Evolutionary conservation across 2,888 invertebrate genomes (phyloP).

Genomic region (Syrphus vitripennis): DNA sequence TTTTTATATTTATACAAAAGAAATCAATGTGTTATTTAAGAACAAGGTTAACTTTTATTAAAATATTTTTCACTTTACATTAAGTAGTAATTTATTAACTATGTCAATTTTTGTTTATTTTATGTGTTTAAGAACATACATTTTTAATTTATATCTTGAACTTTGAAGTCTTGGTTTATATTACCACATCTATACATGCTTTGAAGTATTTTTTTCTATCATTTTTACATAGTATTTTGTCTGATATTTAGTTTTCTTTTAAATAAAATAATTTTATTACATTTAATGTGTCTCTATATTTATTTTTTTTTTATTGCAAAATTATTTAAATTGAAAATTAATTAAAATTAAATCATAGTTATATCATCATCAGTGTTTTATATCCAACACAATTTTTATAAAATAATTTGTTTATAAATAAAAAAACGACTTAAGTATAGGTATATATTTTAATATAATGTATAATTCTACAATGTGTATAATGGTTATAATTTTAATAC

Average conservation of each 20-base stretch:
- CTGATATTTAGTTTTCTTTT: neutral
- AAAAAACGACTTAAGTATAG: neutral
- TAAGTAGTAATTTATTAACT: constrained; percentile 27
- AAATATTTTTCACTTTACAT: constrained; percentile 15
- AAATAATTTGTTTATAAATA: constrained; percentile 20
- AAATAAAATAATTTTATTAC: constrained; percentile 9
- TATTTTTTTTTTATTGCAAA: neutral
- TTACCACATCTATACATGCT: constrained; percentile 14
- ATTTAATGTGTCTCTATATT: constrained; percentile 2
- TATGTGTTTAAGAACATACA: constrained; percentile 30
- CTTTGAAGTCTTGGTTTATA: constrained; percentile 18
- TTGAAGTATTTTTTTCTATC: neutral
- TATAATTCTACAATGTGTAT: constrained; percentile 24
- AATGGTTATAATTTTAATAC: constrained; percentile 4
- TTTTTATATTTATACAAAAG: neutral
- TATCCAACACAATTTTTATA: neutral
- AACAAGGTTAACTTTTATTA: constrained; percentile 28
- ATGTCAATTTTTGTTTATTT: constrained; percentile 18
- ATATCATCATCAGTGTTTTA: neutral
- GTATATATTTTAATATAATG: constrained; percentile 1
- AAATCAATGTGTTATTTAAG: neutral
- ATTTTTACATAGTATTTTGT: neutral
- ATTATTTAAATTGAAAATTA: neutral
- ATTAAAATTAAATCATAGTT: neutral
- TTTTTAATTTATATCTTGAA: constrained; percentile 25